Percentiles rank a stretch among this genome's conserved stretches.
Conservation (phyloP, 2,113 vertebrate genomes). For the Odocoileus hemionus region DNA sequence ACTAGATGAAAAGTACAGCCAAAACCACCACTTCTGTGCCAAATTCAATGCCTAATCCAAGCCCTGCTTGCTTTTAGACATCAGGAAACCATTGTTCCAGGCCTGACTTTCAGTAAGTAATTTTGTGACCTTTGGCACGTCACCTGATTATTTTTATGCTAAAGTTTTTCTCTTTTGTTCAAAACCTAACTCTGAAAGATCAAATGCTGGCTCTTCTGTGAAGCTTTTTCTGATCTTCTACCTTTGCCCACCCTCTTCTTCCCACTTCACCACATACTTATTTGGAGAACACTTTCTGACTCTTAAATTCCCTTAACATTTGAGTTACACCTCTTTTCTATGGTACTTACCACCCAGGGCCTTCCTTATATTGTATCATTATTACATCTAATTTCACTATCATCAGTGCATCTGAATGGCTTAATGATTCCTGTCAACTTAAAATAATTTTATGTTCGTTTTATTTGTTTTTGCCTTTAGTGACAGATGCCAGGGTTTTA, state of each 20-base stretch:
- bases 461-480: neutral
- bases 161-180: neutral
- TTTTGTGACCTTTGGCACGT: neutral
- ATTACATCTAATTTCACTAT: neutral
- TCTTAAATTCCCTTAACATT: neutral
- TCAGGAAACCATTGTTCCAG: neutral
- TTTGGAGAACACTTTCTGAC: neutral
- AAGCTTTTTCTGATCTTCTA: neutral
- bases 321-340: neutral
- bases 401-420: neutral
- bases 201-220: neutral
- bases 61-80: neutral
- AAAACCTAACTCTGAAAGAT: neutral
- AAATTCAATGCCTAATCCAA: neutral
- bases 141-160: neutral
- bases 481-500: neutral
- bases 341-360: neutral
- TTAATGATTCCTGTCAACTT: neutral
- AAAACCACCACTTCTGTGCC: neutral
- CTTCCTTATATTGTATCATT: neutral
- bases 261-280: neutral
- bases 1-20: neutral
- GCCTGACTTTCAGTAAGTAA: neutral
- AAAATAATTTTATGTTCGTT: neutral
- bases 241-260: neutral